These are phyloP conservation scores for Neodiprion virginianus DNA, from an alignment of 1,140 invertebrate species.

Conservation along the genomic window DNA sequence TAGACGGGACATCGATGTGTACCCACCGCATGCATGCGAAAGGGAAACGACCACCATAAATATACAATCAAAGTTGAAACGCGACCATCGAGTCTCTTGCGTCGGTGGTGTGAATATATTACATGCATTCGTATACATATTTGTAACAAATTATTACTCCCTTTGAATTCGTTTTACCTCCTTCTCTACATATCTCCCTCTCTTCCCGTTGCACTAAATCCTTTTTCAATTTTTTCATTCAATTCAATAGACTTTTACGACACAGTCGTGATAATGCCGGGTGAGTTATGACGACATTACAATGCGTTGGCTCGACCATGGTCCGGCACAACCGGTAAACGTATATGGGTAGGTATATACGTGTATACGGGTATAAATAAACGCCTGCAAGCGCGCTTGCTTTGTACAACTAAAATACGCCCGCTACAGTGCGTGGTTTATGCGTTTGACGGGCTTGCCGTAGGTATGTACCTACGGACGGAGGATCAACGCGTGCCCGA, in stretches of 20 bases:
- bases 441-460: slow-evolving; percentile 5
- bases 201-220: background rate
- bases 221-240: slow-evolving; percentile 8
- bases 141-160: background rate
- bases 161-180: background rate
- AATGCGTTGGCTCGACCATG: background rate
- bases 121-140: background rate
- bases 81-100: background rate
- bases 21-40: background rate
- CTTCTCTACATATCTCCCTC: background rate
- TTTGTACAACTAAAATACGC: slow-evolving; percentile 15
- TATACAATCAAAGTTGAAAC: slow-evolving; percentile 2
- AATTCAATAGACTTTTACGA: slow-evolving; percentile 16
- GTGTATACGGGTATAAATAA: background rate
- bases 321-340: background rate
- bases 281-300: slow-evolving; percentile 17
- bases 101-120: background rate
- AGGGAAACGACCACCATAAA: background rate
- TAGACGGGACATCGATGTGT: too few species aligned
- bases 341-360: background rate
- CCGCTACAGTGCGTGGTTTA: background rate
- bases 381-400: background rate
- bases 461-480: background rate
- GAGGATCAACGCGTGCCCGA: background rate
- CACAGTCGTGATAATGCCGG: slow-evolving; percentile 12